phyloP scores from a whole-genome alignment of 1,140 invertebrate genomes.

The Bombus confusus region DNA sequence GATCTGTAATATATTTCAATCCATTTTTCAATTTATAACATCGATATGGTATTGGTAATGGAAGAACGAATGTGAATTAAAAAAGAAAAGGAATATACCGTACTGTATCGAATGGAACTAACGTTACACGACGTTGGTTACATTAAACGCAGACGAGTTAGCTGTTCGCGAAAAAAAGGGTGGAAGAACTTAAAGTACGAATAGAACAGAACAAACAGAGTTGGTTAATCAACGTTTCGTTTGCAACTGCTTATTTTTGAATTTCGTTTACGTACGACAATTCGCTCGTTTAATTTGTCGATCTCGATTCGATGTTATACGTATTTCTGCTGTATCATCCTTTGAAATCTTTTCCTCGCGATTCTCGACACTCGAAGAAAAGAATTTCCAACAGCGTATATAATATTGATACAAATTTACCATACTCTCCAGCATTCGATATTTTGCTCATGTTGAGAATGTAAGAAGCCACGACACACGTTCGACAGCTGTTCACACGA shows the following conservation, averaged over 20 bases:
- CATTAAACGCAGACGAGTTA: neutral
- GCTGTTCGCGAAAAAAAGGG: no score
- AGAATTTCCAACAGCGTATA: neutral
- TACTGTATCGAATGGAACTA: neutral
- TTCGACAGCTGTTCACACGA: slow-evolving; percentile 77
- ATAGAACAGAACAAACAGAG: neutral
- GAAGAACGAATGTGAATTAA: neutral
- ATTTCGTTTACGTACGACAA: neutral
- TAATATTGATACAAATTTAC: slow-evolving; percentile 66
- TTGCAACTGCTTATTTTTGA: slow-evolving; percentile 21
- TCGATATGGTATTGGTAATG: neutral
- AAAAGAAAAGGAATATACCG: neutral
- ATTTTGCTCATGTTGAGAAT: slow-evolving; percentile 83
- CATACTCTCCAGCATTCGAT: slow-evolving; percentile 83
- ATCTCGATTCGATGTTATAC: neutral
- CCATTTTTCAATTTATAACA: neutral
- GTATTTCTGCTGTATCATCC: accelerated
- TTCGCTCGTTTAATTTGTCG: neutral
- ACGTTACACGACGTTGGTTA: neutral
- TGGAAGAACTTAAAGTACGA: slow-evolving; percentile 2
- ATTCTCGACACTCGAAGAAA: neutral
- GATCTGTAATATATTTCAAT: neutral
- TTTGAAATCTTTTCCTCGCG: neutral
- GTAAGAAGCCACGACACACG: slow-evolving; percentile 82
- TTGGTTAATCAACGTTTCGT: slow-evolving; percentile 24